These are phyloP conservation scores for Caenorhabditis uteleia DNA, from an alignment of 2,888 invertebrate genomes.

Conservation along the genomic window DNA sequence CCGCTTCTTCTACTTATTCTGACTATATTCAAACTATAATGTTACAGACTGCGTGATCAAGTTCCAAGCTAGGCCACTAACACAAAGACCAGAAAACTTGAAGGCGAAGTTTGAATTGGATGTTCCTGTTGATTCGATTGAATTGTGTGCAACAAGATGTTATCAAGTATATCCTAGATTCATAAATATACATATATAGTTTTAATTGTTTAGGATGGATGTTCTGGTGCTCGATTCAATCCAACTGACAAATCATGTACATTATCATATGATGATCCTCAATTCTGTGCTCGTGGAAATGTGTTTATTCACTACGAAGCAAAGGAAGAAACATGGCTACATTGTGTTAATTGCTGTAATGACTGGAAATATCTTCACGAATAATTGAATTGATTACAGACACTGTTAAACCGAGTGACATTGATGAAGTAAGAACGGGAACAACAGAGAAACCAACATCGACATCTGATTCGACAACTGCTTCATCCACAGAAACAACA, in stretches of 20 bases:
- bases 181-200: not conserved
- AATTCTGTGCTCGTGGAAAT: slow-evolving; percentile 48
- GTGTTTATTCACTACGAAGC: slow-evolving; percentile 51
- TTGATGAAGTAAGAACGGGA: slow-evolving; percentile 25
- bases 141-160: slow-evolving; percentile 62
- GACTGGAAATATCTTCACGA: not conserved
- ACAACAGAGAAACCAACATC: slow-evolving; percentile 2
- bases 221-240: slow-evolving; percentile 59
- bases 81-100: slow-evolving; percentile 53
- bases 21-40: too few species aligned
- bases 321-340: slow-evolving; percentile 53
- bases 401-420: slow-evolving; percentile 29
- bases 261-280: slow-evolving; percentile 61
- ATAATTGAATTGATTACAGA: slow-evolving; percentile 10
- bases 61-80: slow-evolving; percentile 60
- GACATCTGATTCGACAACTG: slow-evolving; percentile 5
- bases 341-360: slow-evolving; percentile 61
- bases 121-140: slow-evolving; percentile 53
- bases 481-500: slow-evolving; percentile 7
- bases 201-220: slow-evolving; percentile 52
- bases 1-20: too few species aligned
- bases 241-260: slow-evolving; percentile 49
- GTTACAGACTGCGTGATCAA: slow-evolving; percentile 60
- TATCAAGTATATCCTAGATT: slow-evolving; percentile 46
- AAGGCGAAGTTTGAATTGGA: slow-evolving; percentile 55